These are phyloP conservation scores for Oostethus manadensis DNA, from an alignment of 2,113 vertebrate species.

Conservation along the genomic window DNA sequence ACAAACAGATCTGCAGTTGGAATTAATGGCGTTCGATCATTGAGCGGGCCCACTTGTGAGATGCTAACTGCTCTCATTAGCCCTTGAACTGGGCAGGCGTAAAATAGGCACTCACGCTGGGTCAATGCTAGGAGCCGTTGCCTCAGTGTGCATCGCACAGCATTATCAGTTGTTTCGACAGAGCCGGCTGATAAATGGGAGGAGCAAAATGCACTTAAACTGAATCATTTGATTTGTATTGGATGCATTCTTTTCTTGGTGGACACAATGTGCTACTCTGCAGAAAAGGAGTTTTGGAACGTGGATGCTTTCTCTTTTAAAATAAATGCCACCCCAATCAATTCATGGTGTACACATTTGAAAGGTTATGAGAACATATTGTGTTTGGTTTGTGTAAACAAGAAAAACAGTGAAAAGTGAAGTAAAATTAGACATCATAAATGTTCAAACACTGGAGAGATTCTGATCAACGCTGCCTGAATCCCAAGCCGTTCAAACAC, in stretches of 20 bases:
- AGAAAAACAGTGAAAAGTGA: too few relatives aligned
- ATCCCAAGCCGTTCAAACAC: too few relatives aligned
- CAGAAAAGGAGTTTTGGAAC: too few relatives aligned
- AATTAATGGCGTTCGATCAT: constrained; percentile 65
- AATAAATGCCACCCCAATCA: too few relatives aligned
- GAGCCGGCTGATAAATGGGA: constrained; percentile 55
- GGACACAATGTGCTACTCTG: too few relatives aligned
- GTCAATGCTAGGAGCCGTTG: constrained; percentile 41
- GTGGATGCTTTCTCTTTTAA: too few relatives aligned
- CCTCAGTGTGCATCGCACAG: constrained; percentile 47
- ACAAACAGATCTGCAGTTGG: constrained; percentile 52
- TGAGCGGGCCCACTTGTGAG: constrained; percentile 41
- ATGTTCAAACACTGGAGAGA: too few relatives aligned
- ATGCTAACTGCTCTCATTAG: constrained; percentile 63
- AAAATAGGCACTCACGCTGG: constrained; percentile 49
- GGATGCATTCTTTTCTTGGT: constrained; percentile 40
- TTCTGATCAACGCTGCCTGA: too few relatives aligned
- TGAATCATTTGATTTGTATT: constrained; percentile 65
- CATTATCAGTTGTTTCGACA: constrained; percentile 55
- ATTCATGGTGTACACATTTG: too few relatives aligned
- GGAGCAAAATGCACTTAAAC: constrained; percentile 57
- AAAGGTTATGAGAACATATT: too few relatives aligned
- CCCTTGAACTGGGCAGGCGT: constrained; percentile 56
- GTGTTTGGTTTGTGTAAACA: too few relatives aligned
- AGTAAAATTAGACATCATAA: too few relatives aligned